Evolutionary conservation across 2,113 vertebrate genomes (phyloP), one percentile per base, ranked within the genome.

Genomic region (Aphyosemion australe): DNA sequence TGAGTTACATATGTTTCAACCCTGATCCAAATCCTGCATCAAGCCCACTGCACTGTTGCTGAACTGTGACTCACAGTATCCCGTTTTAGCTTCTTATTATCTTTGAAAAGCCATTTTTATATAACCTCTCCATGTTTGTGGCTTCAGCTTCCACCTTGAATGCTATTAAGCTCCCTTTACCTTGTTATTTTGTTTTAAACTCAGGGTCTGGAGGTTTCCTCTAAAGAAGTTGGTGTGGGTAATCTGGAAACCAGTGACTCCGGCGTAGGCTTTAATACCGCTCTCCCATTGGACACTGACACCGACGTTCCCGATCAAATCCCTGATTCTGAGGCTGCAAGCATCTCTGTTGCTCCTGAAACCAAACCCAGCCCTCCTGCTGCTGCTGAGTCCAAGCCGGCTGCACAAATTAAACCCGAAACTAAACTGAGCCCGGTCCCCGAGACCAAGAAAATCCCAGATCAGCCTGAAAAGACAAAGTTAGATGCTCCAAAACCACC

Each of bases 231-330:
- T 54, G 79, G 88, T 54, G 65, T 90, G 1, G 90, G 82, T 59
- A 92, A 93, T 65, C 76, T 93, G 14, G 92, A 93, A 76, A 93
- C 91, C 62, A 93, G 93, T 54, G 93, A 93, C 79, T 93, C 93
- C 1, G 93, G 93, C 4, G 92, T 93, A 39, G 93, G 92, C 62
- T 93, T 93, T 59, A 93, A 91, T 77, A 93, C 92, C 8, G 90
- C 90, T 34, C 89, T 93, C 5, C 92, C 93, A 5, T 69, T 92
- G 77, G 93, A 93, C 84, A 93, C 92, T 63, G 93, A 93, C 87
- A 93, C 91, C 1, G 93, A 93, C 20, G 89, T 69, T 41, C 68
- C 85, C 3, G 83, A 88, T 56, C 83, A 78, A 74, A 71, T 87
- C 61, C 72, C 78, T 1, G 92, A 93, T 32, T 88, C 89, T 9